Percentiles rank a stretch among this genome's conserved stretches.
Evolutionary conservation across 2,797 vertebrate species (phyloP).

Genomic region (Morus bassanus): DNA sequence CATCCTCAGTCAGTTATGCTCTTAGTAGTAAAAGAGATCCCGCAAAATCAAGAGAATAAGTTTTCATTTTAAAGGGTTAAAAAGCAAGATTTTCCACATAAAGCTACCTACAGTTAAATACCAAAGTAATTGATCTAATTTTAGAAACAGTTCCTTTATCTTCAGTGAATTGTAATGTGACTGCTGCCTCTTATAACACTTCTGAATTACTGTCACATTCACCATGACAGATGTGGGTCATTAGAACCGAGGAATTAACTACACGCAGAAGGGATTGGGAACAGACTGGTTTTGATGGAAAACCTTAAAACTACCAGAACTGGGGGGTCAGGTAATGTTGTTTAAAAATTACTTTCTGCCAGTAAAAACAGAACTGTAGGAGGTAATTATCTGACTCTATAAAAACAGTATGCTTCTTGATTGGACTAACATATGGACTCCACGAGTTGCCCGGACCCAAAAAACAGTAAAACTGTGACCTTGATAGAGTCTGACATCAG

Average conservation of each 20-base stretch:
- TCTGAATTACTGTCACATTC: constrained; percentile 29
- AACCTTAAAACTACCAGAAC: constrained; percentile 17
- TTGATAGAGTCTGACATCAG: constrained; percentile 37
- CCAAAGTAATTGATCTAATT: background rate
- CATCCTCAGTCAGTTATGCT: background rate
- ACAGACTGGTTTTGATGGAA: constrained; percentile 24
- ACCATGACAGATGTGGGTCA: constrained; percentile 34
- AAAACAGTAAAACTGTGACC: constrained; percentile 18
- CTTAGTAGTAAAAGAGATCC: background rate
- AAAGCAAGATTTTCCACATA: background rate
- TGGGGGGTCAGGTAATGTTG: background rate
- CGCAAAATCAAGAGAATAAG: background rate
- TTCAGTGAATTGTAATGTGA: background rate
- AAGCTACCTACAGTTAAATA: background rate
- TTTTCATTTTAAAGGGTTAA: background rate
- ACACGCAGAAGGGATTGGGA: background rate
- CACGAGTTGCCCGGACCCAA: background rate
- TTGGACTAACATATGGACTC: constrained; percentile 49
- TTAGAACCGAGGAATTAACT: constrained; percentile 20
- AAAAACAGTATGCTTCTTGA: constrained; percentile 20
- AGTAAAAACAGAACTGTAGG: constrained; percentile 33
- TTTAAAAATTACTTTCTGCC: constrained; percentile 38
- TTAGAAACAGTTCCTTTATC: constrained; percentile 36
- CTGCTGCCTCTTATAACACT: constrained; percentile 5
- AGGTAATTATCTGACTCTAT: constrained; percentile 54